Base-by-base conservation (phyloP, 2,888 invertebrate genomes). In the Aleiodes alternator region DNA sequence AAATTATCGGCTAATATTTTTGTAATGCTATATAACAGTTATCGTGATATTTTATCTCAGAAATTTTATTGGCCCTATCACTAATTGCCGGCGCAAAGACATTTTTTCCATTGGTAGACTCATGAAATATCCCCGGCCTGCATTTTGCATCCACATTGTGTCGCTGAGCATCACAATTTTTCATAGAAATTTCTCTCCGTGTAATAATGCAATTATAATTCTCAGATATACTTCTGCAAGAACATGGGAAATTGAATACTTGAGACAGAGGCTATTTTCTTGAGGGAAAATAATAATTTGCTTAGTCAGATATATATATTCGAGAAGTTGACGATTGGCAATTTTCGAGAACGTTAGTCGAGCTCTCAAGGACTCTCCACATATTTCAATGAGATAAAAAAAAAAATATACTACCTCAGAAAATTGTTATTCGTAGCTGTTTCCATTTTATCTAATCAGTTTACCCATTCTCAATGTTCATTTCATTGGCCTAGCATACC, bases 401-500 rank as follows among this genome's bases (percentile, higher is more conserved):
- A 31, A 51, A 29, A 8, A n/a, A 29, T n/a, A 23, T 50, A 51
- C 31, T 68, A 1, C 29, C 31, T 66, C n/a, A 7, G 48, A 14
- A 50, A 66, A 48, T 48, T 66, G 48, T 50, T 66, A 23, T 11
- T 48, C 12, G 14, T 23, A 12, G 14, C 9, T 38, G 34, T 61
- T 61, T 61, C 2, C 1, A 8, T 61, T 61, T 38, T 34, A 61
- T 61, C 61, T 61, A 61, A 61, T 61, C 61, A 56, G 61, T n/a
- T 38, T n/a, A 38, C 14, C 14, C 31, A 16, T 61, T 57, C 16
- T 23, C 11, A 11, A 57, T 4, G 23, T n/a, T 11, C 55, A 16
- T 55, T 55, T 55, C 3, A 29, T 55, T 16, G 23, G 4, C 3
- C 43, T 43, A 43, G 11, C 4, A 43, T 43, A 43, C 11, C 43